Percentiles rank a stretch among this genome's conserved stretches.
These are phyloP conservation scores for Barnardius zonarius DNA, from an alignment of 2,113 vertebrate genomes.

Conservation along the genomic window DNA sequence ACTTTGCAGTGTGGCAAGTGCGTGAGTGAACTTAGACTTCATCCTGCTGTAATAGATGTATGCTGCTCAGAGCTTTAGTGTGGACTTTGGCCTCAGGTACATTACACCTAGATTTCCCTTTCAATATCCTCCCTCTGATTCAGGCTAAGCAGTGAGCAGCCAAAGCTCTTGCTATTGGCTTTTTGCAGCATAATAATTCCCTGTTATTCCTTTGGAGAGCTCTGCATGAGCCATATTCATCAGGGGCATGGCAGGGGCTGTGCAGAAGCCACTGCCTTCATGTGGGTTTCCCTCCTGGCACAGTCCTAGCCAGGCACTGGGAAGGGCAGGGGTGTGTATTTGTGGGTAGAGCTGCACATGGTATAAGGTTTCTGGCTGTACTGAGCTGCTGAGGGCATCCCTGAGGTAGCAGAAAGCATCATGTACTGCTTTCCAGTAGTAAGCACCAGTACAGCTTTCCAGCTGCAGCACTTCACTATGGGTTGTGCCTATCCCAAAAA, in stretches of 20 bases:
- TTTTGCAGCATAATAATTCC: neutral
- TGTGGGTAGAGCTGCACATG: neutral
- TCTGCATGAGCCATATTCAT: rapidly evolving
- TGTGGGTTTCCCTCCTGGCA: neutral
- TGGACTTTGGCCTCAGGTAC: neutral
- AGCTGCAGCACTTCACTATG: neutral
- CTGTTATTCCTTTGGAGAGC: neutral
- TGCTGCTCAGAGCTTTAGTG: neutral
- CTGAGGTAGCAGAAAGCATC: neutral
- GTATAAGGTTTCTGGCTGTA: rapidly evolving
- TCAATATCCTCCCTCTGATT: neutral
- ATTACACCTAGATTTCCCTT: neutral
- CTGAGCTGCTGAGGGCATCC: neutral
- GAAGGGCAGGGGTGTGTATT: too few species aligned
- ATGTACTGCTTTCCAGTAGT: neutral
- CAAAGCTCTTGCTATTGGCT: neutral
- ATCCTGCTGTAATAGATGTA: neutral
- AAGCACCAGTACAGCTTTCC: too few species aligned
- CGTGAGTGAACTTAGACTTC: neutral
- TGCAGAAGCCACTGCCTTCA: neutral
- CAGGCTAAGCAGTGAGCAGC: neutral
- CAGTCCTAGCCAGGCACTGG: neutral
- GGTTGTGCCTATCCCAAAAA: neutral
- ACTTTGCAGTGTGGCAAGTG: neutral
- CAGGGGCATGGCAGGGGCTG: neutral